These are phyloP conservation scores for Drosophila barbarae DNA, from an alignment of 2,888 invertebrate species.

Conservation along the genomic window DNA sequence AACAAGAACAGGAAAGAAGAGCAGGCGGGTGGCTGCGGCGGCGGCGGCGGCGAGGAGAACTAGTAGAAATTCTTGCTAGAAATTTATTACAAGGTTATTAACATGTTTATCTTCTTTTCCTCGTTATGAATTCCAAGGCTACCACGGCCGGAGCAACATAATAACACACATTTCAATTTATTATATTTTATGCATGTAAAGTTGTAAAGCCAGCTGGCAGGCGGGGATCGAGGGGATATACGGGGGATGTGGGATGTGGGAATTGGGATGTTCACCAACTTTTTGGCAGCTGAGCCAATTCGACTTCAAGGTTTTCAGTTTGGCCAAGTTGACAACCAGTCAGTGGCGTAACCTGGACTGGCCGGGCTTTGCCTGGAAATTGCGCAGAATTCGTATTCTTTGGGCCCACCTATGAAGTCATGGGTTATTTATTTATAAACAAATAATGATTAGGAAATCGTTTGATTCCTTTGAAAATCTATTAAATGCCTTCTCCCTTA, in stretches of 20 bases:
- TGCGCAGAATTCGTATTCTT: slow-evolving; percentile 20
- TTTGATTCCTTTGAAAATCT: slow-evolving; percentile 7
- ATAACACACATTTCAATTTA: slow-evolving; percentile 72
- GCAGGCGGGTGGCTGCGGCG: background rate
- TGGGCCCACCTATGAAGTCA: slow-evolving; percentile 20
- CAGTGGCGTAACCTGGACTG: background rate
- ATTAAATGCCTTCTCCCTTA: slow-evolving; percentile 37
- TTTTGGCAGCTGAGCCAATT: slow-evolving; percentile 44
- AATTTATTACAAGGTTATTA: slow-evolving; percentile 73
- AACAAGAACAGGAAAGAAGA: slow-evolving; percentile 21
- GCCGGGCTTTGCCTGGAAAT: slow-evolving; percentile 7
- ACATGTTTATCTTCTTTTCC: slow-evolving; percentile 69
- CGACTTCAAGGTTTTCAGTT: slow-evolving; percentile 29
- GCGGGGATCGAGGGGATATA: background rate
- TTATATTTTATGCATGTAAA: slow-evolving; percentile 51
- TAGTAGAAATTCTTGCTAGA: slow-evolving; percentile 70
- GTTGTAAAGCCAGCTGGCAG: slow-evolving; percentile 41
- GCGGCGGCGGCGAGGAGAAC: slow-evolving; percentile 18
- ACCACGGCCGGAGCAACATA: slow-evolving; percentile 51
- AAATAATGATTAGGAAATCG: slow-evolving; percentile 15
- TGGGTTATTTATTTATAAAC: slow-evolving; percentile 29
- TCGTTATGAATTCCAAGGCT: slow-evolving; percentile 69
- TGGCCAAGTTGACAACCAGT: slow-evolving; percentile 23
- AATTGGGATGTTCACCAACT: slow-evolving; percentile 14
- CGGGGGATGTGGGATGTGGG: background rate